Evolutionary conservation across 1,140 invertebrate genomes (phyloP).

Genomic region (Drosophila nigrodunni): DNA sequence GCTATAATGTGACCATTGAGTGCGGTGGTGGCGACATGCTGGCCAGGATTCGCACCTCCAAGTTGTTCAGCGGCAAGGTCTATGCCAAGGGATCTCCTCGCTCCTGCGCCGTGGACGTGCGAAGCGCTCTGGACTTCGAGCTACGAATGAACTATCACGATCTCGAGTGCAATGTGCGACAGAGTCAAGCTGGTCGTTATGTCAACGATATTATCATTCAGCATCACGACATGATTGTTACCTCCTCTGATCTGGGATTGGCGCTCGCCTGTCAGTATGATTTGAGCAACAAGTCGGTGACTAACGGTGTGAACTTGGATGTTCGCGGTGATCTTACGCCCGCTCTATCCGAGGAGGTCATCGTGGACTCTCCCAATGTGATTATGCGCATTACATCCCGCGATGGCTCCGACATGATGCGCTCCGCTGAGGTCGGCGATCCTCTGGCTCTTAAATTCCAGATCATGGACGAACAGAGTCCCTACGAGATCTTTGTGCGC

Average conservation of each 20-base stretch:
- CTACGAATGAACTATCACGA: slow-evolving; percentile 95
- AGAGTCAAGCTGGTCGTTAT: slow-evolving; percentile 93
- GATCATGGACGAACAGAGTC: slow-evolving; percentile 95
- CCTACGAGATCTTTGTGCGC: slow-evolving; percentile 97
- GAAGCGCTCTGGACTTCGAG: slow-evolving; percentile 93
- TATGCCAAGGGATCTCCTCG: slow-evolving; percentile 97
- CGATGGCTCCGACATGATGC: slow-evolving; percentile 89
- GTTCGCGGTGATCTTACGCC: slow-evolving; percentile 94
- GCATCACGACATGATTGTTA: slow-evolving; percentile 97
- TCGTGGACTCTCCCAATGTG: slow-evolving; percentile 97
- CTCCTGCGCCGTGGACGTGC: slow-evolving; percentile 94
- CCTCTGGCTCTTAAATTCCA: slow-evolving; percentile 96
- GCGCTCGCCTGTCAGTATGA: slow-evolving; percentile 97
- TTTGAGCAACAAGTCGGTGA: slow-evolving; percentile 96
- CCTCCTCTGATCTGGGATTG: slow-evolving; percentile 95
- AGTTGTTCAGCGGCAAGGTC: slow-evolving; percentile 96
- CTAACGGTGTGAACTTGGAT: slow-evolving; percentile 95
- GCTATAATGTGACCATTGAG: slow-evolving; percentile 97
- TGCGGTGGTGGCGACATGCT: slow-evolving; percentile 97
- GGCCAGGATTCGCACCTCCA: slow-evolving; percentile 95
- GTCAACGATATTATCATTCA: slow-evolving; percentile 96
- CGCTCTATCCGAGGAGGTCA: slow-evolving; percentile 92
- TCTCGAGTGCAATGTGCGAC: slow-evolving; percentile 94
- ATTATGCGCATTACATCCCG: slow-evolving; percentile 96
- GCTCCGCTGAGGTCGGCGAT: slow-evolving; percentile 94